Conservation (phyloP, 1,140 invertebrate species). For the Magallana gigas region DNA sequence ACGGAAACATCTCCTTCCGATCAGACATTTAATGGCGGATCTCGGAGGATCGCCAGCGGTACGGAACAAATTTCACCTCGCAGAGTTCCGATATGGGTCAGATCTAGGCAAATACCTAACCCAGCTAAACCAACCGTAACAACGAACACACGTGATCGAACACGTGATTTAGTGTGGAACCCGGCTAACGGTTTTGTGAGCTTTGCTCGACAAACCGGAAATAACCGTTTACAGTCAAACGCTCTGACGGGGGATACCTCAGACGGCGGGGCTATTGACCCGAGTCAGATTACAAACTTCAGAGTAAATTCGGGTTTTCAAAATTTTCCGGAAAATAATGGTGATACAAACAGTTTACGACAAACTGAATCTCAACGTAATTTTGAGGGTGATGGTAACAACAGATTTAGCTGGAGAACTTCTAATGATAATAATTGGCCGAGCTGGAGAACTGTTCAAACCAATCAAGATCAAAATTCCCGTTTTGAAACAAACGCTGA, state of each 20-base stretch:
- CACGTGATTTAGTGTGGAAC: neutral
- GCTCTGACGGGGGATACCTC: neutral
- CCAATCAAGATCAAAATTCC: neutral
- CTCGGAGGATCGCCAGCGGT: neutral
- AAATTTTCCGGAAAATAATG: neutral
- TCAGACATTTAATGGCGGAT: neutral
- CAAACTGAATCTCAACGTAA: neutral
- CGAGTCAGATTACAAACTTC: too few relatives aligned
- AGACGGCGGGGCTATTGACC: neutral
- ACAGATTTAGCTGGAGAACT: neutral
- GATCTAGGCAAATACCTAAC: neutral
- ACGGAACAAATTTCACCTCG: neutral
- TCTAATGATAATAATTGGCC: neutral
- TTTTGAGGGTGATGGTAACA: too few relatives aligned
- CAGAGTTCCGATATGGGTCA: neutral
- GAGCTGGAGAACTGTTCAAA: neutral
- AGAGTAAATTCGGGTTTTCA: neutral
- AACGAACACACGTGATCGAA: neutral
- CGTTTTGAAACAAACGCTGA: neutral
- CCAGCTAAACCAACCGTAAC: neutral
- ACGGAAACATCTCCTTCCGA: neutral
- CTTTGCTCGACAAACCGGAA: neutral
- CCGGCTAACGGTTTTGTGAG: too few relatives aligned
- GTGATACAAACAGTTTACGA: too few relatives aligned
- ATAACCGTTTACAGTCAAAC: neutral